These are phyloP conservation scores for Falcunculus frontatus DNA, from an alignment of 2,113 vertebrate species.

Conservation along the genomic window DNA sequence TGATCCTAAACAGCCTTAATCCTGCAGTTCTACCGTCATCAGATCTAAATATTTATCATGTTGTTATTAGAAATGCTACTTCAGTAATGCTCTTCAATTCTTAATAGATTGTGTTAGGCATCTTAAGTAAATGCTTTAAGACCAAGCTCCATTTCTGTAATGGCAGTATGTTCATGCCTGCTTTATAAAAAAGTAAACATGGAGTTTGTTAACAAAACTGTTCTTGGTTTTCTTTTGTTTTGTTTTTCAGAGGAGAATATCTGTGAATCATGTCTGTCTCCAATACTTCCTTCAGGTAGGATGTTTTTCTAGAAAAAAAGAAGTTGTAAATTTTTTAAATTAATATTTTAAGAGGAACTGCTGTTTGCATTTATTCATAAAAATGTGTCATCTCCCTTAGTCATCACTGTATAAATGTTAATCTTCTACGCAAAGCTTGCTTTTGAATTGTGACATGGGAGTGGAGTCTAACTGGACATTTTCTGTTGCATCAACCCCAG, in stretches of 20 bases:
- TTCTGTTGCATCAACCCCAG: not conserved
- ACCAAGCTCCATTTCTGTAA: not conserved
- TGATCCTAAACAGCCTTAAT: not conserved
- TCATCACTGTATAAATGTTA: not conserved
- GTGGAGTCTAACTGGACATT: not conserved
- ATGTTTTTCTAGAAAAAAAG: not conserved
- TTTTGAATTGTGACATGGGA: not conserved
- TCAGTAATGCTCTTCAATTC: not conserved
- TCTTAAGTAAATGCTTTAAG: not conserved
- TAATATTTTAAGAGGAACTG: not conserved
- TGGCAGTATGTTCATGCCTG: not conserved
- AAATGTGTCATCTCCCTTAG: not conserved
- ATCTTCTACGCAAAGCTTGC: not conserved
- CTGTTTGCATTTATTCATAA: not conserved
- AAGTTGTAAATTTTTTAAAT: not conserved
- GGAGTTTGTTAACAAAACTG: not conserved
- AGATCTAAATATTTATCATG: not conserved
- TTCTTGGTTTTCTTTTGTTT: not conserved
- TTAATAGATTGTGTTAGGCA: not conserved
- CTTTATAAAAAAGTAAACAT: not conserved
- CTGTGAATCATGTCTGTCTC: constrained; percentile 90
- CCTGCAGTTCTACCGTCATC: not conserved
- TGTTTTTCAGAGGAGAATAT: constrained; percentile 89
- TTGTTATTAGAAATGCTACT: not conserved
- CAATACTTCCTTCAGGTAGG: constrained; percentile 91